Evolutionary conservation across 2,888 invertebrate species (phyloP).

Genomic region (Acronicta aceris): DNA sequence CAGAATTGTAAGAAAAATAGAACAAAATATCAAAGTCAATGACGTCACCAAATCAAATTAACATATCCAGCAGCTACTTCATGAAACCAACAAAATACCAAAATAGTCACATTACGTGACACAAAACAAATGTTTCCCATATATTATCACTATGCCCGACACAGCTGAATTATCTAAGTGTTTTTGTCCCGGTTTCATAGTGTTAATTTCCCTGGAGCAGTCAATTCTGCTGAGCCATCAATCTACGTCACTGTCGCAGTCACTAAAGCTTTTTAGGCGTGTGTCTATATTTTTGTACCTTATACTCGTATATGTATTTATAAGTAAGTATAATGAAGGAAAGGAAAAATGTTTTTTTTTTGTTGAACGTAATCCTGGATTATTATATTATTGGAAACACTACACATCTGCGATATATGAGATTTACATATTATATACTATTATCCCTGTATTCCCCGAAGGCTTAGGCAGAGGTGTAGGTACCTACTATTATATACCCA

Average conservation of each 20-base stretch:
- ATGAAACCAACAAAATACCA: conserved; percentile 33
- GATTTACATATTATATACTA: too few relatives aligned
- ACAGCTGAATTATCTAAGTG: conserved; percentile 48
- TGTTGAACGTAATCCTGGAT: too few relatives aligned
- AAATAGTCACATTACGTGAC: conserved; percentile 35
- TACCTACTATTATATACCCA: too few relatives aligned
- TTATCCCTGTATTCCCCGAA: too few relatives aligned
- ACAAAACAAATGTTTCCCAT: conserved; percentile 39
- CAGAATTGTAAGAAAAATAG: too few relatives aligned
- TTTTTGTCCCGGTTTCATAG: conserved; percentile 59
- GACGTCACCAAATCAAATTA: conserved; percentile 43
- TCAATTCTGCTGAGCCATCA: conserved; percentile 70
- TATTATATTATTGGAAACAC: too few relatives aligned
- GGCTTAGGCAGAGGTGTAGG: too few relatives aligned
- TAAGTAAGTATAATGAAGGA: too few relatives aligned
- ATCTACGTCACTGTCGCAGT: conserved; percentile 67
- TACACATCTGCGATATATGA: too few relatives aligned
- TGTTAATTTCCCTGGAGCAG: conserved; percentile 80
- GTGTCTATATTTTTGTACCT: conserved; percentile 23
- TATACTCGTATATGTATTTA: too few relatives aligned
- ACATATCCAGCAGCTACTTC: neutral
- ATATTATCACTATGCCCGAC: conserved; percentile 34
- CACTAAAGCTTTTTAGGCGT: conserved; percentile 45
- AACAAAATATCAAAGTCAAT: conserved; percentile 9
- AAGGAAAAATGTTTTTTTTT: too few relatives aligned